These are phyloP conservation scores for Artemia sp. DNA, from an alignment of 2,888 invertebrate species.

Conservation along the genomic window DNA sequence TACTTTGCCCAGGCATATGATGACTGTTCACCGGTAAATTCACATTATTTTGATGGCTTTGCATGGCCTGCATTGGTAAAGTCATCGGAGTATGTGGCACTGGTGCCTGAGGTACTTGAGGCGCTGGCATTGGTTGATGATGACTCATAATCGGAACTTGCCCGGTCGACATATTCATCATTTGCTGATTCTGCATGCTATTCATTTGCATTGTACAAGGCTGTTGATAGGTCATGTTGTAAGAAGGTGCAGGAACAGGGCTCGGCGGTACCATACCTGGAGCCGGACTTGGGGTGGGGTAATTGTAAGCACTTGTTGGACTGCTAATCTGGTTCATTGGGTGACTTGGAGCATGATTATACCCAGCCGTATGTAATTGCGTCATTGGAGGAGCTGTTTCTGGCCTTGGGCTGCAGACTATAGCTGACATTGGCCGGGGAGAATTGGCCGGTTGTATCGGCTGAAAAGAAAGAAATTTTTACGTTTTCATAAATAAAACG, in stretches of 20 bases:
- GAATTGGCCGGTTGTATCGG: slow-evolving; percentile 17
- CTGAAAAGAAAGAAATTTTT: slow-evolving; percentile 11
- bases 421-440: slow-evolving; percentile 17
- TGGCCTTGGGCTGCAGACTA: slow-evolving; percentile 19
- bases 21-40: no score
- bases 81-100: slow-evolving; percentile 19
- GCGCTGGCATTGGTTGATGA: slow-evolving; percentile 18
- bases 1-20: no score
- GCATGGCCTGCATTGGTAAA: background rate
- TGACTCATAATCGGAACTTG: slow-evolving; percentile 14
- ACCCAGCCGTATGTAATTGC: slow-evolving; percentile 23
- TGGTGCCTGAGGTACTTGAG: slow-evolving; percentile 17
- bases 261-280: slow-evolving; percentile 17
- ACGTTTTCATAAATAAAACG: background rate
- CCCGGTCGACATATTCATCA: slow-evolving; percentile 14
- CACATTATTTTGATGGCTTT: no score
- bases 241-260: slow-evolving; percentile 19
- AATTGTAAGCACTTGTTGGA: slow-evolving; percentile 22
- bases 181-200: slow-evolving; percentile 13
- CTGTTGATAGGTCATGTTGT: slow-evolving; percentile 20
- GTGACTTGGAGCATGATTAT: slow-evolving; percentile 22
- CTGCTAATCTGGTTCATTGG: slow-evolving; percentile 18
- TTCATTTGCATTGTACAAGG: slow-evolving; percentile 15
- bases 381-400: slow-evolving; percentile 23
- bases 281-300: slow-evolving; percentile 21